Conservation (phyloP, 1,140 invertebrate genomes). For the Whitmania pigra region DNA sequence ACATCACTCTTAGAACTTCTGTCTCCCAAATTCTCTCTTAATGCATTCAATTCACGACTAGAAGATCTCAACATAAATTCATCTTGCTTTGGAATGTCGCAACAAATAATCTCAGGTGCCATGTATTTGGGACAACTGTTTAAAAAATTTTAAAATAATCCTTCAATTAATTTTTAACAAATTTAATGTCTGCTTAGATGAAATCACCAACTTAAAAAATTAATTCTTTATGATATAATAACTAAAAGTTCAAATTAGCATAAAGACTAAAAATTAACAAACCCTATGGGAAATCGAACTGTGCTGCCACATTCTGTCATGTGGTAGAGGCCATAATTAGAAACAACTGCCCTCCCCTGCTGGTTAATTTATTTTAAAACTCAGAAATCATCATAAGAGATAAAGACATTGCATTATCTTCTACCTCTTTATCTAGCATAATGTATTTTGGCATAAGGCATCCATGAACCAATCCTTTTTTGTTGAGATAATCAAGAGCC, state of each 20-base stretch:
- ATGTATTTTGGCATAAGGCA: constrained; percentile 73
- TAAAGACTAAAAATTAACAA: constrained; percentile 33
- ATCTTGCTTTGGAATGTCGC: constrained; percentile 34
- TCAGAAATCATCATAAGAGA: too few species aligned
- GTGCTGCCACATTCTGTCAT: constrained; percentile 72
- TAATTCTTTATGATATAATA: neutral
- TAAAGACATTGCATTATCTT: too few species aligned
- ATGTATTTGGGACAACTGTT: constrained; percentile 61
- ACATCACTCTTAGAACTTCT: constrained; percentile 59
- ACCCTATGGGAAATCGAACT: constrained; percentile 84
- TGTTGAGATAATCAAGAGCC: constrained; percentile 61
- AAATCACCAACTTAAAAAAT: neutral
- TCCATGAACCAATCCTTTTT: constrained; percentile 60
- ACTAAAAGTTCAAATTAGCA: neutral
- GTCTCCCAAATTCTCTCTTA: neutral
- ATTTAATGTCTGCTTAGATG: constrained; percentile 15
- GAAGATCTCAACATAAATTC: constrained; percentile 26
- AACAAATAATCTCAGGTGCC: constrained; percentile 67
- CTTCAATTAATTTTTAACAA: too few species aligned
- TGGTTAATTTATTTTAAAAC: constrained; percentile 7
- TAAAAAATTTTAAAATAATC: too few species aligned
- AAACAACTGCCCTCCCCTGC: constrained; percentile 59
- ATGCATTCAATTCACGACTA: neutral
- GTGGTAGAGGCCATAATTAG: constrained; percentile 80
- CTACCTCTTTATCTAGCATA: constrained; percentile 54